These are phyloP conservation scores for Hippocampus kuda DNA, from an alignment of 2,797 vertebrate species.

Conservation along the genomic window DNA sequence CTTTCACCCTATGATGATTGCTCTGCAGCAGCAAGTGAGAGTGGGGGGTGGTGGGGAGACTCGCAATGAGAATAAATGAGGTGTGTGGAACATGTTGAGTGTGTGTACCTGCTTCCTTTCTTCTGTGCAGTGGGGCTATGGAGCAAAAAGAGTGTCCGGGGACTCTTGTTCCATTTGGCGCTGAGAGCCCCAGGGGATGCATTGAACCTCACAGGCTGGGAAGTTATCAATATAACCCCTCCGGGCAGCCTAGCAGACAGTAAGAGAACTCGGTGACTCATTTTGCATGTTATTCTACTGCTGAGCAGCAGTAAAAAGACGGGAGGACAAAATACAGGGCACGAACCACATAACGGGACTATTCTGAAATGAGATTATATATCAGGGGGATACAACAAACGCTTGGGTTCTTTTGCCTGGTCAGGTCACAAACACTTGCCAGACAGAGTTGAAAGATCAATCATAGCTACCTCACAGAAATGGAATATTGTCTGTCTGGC, in stretches of 20 bases:
- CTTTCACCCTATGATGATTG: slow-evolving; percentile 50
- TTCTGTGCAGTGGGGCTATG: slow-evolving; percentile 34
- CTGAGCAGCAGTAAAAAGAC: slow-evolving; percentile 47
- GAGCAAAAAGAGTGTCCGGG: slow-evolving; percentile 59
- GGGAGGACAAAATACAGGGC: not conserved
- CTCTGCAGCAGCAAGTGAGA: slow-evolving; percentile 36
- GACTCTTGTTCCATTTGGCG: slow-evolving; percentile 62
- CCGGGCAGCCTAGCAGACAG: slow-evolving; percentile 69
- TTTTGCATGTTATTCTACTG: slow-evolving; percentile 67
- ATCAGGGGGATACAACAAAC: not conserved
- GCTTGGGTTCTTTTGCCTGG: not conserved
- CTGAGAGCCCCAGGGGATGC: slow-evolving; percentile 56
- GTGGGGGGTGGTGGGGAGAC: slow-evolving; percentile 20
- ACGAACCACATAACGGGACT: not conserved
- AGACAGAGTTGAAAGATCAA: not conserved
- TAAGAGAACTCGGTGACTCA: slow-evolving; percentile 54
- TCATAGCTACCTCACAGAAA: not conserved
- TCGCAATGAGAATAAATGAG: slow-evolving; percentile 65
- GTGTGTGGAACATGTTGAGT: slow-evolving; percentile 28
- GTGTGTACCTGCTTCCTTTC: slow-evolving; percentile 38
- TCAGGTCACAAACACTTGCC: not conserved
- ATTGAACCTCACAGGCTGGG: slow-evolving; percentile 66
- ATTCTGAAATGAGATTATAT: not conserved
- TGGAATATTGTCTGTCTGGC: not conserved
- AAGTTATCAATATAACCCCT: slow-evolving; percentile 71